Evolutionary conservation across 2,888 invertebrate species (phyloP).

Genomic region (Pseudeuparius sepicola): DNA sequence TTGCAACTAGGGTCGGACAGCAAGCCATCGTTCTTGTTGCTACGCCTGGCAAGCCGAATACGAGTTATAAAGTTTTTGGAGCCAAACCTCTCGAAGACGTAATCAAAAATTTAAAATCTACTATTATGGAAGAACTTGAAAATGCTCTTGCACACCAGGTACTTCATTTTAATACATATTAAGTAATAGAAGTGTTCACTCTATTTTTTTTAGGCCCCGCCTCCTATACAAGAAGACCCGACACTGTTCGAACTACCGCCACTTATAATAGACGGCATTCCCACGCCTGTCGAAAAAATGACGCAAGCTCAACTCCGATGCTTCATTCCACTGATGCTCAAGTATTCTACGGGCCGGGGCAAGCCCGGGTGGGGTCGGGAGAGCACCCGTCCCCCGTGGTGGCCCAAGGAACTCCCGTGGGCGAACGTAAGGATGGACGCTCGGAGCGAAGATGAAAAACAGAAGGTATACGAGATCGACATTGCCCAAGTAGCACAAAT

Average conservation of each 20-base stretch:
- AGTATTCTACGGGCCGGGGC: slow-evolving; percentile 92
- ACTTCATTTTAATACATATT: neutral
- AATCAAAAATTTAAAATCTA: slow-evolving; percentile 77
- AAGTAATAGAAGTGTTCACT: neutral
- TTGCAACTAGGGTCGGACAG: slow-evolving; percentile 92
- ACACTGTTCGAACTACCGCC: slow-evolving; percentile 92
- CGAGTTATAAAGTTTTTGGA: slow-evolving; percentile 93
- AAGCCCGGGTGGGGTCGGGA: slow-evolving; percentile 98
- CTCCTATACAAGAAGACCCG: slow-evolving; percentile 78
- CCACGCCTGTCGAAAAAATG: slow-evolving; percentile 98
- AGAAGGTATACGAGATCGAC: slow-evolving; percentile 56
- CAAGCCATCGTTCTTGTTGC: slow-evolving; percentile 94
- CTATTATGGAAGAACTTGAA: slow-evolving; percentile 93
- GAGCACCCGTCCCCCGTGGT: slow-evolving; percentile 93
- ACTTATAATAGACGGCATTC: slow-evolving; percentile 93
- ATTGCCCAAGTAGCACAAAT: too few relatives aligned
- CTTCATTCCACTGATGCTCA: slow-evolving; percentile 95
- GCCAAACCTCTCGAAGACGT: slow-evolving; percentile 96
- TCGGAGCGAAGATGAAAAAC: slow-evolving; percentile 90
- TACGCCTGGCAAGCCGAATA: slow-evolving; percentile 92
- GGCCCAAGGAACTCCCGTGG: slow-evolving; percentile 97
- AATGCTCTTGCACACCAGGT: slow-evolving; percentile 81
- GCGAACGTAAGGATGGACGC: slow-evolving; percentile 98
- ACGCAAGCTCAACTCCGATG: slow-evolving; percentile 94
- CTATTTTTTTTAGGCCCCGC: slow-evolving; percentile 50